Evolutionary conservation across 2,797 vertebrate genomes (phyloP).

Genomic region (Leptoclinus maculatus): DNA sequence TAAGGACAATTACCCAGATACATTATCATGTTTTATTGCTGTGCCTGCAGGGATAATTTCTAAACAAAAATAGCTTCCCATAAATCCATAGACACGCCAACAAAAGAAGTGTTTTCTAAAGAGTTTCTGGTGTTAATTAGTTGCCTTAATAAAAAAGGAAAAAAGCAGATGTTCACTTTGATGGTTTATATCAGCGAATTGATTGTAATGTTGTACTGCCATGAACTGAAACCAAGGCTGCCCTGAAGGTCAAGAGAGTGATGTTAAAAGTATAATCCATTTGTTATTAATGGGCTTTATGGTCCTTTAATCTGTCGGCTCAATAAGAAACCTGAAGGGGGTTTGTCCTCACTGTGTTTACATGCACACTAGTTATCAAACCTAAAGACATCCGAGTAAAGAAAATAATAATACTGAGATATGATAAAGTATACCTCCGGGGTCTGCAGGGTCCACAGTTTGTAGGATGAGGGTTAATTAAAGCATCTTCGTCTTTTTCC

Average conservation of each 20-base stretch:
- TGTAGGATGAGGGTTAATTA: no score
- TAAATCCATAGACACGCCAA: not conserved
- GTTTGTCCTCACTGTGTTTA: not conserved
- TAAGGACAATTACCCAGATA: not conserved
- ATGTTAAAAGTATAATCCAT: not conserved
- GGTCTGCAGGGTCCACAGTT: no score
- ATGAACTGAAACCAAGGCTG: not conserved
- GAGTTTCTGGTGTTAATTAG: not conserved
- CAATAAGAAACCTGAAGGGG: not conserved
- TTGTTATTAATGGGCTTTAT: slow-evolving; percentile 19
- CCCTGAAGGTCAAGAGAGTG: not conserved
- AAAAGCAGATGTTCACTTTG: not conserved
- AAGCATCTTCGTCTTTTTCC: no score
- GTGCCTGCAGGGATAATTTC: not conserved
- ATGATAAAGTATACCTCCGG: no score
- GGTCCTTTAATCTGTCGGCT: slow-evolving; percentile 18
- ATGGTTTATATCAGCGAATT: not conserved
- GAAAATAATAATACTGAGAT: not conserved
- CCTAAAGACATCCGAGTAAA: not conserved
- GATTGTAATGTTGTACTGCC: not conserved
- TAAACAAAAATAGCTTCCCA: not conserved
- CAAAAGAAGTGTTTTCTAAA: not conserved
- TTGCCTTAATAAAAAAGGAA: not conserved
- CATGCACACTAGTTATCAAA: not conserved
- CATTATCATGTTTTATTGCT: not conserved